Conservation (phyloP, 2,113 vertebrate genomes). For the Probosciger aterrimus region DNA sequence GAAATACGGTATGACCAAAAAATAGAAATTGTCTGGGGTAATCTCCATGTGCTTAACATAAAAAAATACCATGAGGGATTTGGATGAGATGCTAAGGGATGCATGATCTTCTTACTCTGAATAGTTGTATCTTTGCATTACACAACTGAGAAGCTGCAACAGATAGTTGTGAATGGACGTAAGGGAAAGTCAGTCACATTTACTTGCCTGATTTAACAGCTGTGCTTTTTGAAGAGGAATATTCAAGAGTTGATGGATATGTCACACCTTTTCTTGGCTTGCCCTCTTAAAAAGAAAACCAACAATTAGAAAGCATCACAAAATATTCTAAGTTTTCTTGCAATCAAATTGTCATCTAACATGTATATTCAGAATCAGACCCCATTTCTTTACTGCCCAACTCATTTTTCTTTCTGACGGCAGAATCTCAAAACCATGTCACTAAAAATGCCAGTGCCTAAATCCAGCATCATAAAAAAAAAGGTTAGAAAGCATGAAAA, state of each 20-base stretch:
- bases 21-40: neutral
- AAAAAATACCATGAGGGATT: neutral
- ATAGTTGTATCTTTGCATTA: neutral
- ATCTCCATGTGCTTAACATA: neutral
- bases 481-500: neutral
- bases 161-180: neutral
- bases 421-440: neutral
- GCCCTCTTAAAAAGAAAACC: conserved; percentile 76
- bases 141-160: neutral
- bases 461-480: neutral
- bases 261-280: conserved; percentile 90
- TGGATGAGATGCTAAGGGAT: neutral
- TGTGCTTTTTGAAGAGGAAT: conserved; percentile 78
- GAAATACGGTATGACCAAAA: neutral
- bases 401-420: neutral
- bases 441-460: neutral
- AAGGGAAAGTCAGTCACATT: neutral
- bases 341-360: neutral
- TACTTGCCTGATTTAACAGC: conserved; percentile 83
- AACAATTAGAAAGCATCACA: neutral
- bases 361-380: neutral
- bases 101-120: neutral
- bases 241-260: conserved; percentile 89
- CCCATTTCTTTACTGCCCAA: neutral
- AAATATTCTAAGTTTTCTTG: neutral